Evolutionary conservation across 2,797 vertebrate genomes (phyloP).

Genomic region (Psittacula derbiana): DNA sequence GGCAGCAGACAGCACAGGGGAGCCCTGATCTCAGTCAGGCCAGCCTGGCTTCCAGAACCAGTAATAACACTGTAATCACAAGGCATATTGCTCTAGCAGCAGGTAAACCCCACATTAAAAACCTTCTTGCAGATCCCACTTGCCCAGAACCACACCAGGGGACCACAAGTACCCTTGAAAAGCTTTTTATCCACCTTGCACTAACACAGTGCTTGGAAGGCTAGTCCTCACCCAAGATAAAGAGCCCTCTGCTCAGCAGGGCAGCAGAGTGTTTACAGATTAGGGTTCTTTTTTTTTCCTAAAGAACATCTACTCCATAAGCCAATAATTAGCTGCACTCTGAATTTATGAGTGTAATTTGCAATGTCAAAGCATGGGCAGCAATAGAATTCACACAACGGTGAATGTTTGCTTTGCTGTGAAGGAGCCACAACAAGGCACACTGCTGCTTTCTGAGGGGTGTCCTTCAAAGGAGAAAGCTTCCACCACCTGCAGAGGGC

Average conservation of each 20-base stretch:
- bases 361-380: background rate
- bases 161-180: background rate
- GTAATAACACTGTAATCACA: background rate
- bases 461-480: background rate
- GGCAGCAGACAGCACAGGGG: background rate
- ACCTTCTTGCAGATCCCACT: background rate
- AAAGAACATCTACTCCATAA: conserved; percentile 40
- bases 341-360: conserved; percentile 63
- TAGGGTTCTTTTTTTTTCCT: background rate
- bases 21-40: background rate
- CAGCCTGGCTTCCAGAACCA: background rate
- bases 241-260: conserved; percentile 30
- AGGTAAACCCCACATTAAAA: background rate
- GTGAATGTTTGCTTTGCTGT: background rate
- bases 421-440: background rate
- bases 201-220: background rate
- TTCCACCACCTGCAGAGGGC: background rate
- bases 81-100: background rate
- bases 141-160: background rate
- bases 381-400: background rate
- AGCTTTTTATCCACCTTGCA: background rate
- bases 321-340: conserved; percentile 61
- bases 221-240: background rate
- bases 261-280: conserved; percentile 43
- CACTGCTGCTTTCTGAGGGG: accelerated